Base-by-base conservation (phyloP, 2,888 invertebrate genomes). In the Leptinotarsa juncta region DNA sequence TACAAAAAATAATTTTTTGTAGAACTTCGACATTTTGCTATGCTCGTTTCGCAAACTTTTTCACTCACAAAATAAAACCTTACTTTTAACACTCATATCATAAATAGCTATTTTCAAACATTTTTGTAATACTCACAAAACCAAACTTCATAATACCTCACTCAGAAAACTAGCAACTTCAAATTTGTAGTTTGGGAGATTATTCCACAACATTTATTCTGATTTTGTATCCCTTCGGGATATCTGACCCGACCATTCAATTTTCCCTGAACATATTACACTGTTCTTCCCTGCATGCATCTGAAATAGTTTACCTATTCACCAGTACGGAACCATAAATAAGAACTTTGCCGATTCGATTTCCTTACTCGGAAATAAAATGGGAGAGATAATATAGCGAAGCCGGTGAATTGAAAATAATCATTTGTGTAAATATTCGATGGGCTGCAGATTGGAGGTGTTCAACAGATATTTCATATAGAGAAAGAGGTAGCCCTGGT, bases 351-450 rank as follows among this genome's bases (percentile, higher is more conserved):
- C 62, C 42, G n/a, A 62, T 62, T 62, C 62, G 32, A 18, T 42
- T 62, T 26, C 42, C 32, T n/a, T 16, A 42, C 16, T 62, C 62
- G 62, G 62, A 62, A 32, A 62, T 62, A 42, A 62, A 62, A 62
- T 26, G 62, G 15, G 42, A 62, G 32, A 62, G 62, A 42, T 62
- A 62, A 62, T 62, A 62, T 62, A 32, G 62, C 62, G 62, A 10
- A 10, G 62, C 62, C n/a, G 62, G n/a, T 10, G 62, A 62, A 42
- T 62, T 62, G 62, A 62, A 62, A 62, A 62, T 62, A 62, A 42
- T 42, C 42, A 26, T 62, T 62, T 42, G n/a, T 62, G 62, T 32
- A 42, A 62, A 62, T 62, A 62, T 3, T 10, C 62, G 57, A 15
- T 42, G 16, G 7, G 3, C 26, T 62, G n/a, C 14, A 32, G 12